A percentile compares a stretch with the other conserved stretches of the same genome.
phyloP scores from a whole-genome alignment of 2,113 vertebrate species.

The Bos indicus region DNA sequence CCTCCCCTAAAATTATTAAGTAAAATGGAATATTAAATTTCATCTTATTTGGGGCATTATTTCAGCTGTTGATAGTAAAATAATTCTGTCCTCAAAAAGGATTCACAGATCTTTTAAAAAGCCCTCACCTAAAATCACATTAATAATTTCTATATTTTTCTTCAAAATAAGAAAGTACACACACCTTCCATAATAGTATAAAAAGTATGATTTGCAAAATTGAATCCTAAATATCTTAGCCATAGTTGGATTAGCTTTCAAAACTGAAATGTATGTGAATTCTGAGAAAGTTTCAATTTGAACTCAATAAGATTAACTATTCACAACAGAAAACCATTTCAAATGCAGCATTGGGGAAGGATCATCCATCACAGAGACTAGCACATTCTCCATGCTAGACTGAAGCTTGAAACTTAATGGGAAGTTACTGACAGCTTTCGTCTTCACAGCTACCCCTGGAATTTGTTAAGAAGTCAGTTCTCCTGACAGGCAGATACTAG shows the following conservation, averaged over 20 bases:
- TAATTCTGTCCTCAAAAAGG: not conserved
- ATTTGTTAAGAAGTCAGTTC: conserved; percentile 19
- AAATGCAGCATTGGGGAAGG: not conserved
- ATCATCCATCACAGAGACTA: not conserved
- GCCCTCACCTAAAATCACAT: not conserved
- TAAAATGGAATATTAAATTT: not conserved
- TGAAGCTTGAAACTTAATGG: conserved; percentile 21
- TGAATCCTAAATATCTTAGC: not conserved
- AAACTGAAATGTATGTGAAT: not conserved
- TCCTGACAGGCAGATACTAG: not conserved
- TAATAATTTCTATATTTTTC: conserved; percentile 14
- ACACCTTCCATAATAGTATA: not conserved
- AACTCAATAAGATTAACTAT: conserved; percentile 4
- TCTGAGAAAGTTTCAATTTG: conserved; percentile 16
- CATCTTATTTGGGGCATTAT: not conserved
- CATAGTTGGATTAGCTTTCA: not conserved
- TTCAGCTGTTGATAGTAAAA: conserved; percentile 4
- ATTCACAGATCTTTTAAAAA: not conserved
- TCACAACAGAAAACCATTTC: conserved; percentile 22
- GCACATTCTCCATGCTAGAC: conserved; percentile 2
- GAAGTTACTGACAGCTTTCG: not conserved
- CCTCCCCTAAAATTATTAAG: not conserved
- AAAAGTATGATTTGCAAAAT: not conserved
- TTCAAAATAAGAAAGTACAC: not conserved
- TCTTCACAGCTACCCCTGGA: conserved; percentile 10